Base-by-base conservation (phyloP, 2,113 vertebrate genomes). In the Leptosomus discolor region DNA sequence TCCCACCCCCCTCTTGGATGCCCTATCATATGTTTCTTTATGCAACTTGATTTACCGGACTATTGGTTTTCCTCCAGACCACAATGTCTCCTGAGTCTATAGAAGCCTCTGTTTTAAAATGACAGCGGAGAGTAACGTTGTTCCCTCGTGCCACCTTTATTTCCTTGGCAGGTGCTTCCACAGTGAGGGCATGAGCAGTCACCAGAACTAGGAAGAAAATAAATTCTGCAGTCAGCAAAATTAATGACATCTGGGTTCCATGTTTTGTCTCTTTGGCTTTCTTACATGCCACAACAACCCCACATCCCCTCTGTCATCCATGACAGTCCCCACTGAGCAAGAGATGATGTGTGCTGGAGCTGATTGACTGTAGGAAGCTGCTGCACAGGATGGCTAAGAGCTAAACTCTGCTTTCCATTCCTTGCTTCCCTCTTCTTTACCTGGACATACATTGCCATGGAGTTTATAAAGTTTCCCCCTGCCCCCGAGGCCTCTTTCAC, bases 81-180 rank as follows among this genome's bases (percentile, higher is more conserved):
- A 98, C 57, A 30, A 98, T 0, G 3, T 98, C 63, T 18, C 67
- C 79, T 0, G 2, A 0, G 4, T 5, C 5, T 15, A 27, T 0
- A 1, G 5, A 0, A 6, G 2, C 7, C 1, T 64, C 20, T 0
- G 98, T 98, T 29, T 20, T 15, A 64, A 99, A 99, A 46, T 41
- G 74, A 51, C 99, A 99, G 5, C 23, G 97, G 17, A 99, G 90
- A 16, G 90, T 98, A 34, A 85, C 87, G 0, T 98, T 96, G 0
- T 22, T 71, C 45, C 99, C 99, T 82, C 85, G 96, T 19, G 95
- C 91, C 15, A 98, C 98, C 90, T 95, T 80, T n/a, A 99, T 94
- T 45, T 82, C 5, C 12, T 39, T 50, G 37, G 71, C 1, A 11
- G 98, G 93, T 61, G 98, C 98, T 61, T 97, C 95, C 96, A 99